These are phyloP conservation scores for Onychomys arenicola DNA, from an alignment of 2,797 vertebrate species.

Conservation along the genomic window DNA sequence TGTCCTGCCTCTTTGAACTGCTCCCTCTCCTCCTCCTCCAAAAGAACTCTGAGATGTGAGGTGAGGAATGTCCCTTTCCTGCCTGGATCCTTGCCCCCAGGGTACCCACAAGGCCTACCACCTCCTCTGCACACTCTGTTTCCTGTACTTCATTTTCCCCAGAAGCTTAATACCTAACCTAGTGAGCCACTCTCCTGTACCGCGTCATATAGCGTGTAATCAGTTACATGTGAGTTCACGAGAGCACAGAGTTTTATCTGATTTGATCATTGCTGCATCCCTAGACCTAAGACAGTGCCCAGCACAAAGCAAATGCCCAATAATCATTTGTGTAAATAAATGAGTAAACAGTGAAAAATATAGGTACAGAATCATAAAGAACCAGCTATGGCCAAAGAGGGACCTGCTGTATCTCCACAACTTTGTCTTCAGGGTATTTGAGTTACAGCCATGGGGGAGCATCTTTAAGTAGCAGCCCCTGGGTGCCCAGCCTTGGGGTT, in stretches of 20 bases:
- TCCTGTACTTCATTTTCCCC: background rate
- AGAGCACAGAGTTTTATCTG: background rate
- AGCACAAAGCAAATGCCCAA: background rate
- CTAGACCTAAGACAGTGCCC: background rate
- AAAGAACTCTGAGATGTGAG: background rate
- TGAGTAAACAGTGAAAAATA: background rate
- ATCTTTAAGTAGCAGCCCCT: background rate
- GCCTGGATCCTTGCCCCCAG: background rate
- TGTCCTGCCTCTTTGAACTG: background rate
- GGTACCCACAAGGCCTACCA: background rate
- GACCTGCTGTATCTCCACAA: rapidly evolving
- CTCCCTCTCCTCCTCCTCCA: too few relatives aligned
- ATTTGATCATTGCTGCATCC: background rate
- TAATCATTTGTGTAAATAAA: background rate
- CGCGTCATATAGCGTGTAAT: background rate
- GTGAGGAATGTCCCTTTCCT: too few relatives aligned
- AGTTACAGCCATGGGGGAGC: background rate
- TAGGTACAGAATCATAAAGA: background rate
- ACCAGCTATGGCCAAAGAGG: background rate
- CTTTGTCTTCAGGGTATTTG: background rate
- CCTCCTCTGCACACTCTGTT: rapidly evolving
- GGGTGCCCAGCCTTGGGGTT: background rate
- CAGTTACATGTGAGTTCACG: background rate
- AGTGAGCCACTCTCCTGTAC: background rate
- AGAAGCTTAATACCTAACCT: too few relatives aligned